phyloP scores from a whole-genome alignment of 92 coral and sea anemone genomes.

The Phenganax stokvisi region DNA sequence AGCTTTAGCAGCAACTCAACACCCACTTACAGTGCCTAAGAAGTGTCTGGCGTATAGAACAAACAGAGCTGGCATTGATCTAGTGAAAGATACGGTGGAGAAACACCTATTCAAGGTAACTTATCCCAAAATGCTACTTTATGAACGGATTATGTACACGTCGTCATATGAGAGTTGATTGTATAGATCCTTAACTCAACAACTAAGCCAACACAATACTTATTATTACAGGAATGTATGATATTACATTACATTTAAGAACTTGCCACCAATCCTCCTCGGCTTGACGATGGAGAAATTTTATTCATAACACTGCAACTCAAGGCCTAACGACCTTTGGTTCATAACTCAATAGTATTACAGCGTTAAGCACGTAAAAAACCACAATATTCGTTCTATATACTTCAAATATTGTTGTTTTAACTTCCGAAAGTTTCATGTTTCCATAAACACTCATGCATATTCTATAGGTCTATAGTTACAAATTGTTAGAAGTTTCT shows the following conservation, averaged over 20 bases:
- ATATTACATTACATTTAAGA: not conserved
- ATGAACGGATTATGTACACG: not conserved
- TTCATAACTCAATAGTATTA: too few relatives aligned
- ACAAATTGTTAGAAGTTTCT: too few relatives aligned
- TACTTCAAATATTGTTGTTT: too few relatives aligned
- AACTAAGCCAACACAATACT: not conserved
- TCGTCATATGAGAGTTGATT: not conserved
- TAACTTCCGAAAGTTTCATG: too few relatives aligned
- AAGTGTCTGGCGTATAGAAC: conserved; percentile 34
- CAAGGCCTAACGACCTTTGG: too few relatives aligned
- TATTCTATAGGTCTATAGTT: too few relatives aligned
- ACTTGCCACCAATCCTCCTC: not conserved
- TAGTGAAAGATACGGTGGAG: conserved; percentile 38
- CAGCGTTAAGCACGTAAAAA: too few relatives aligned
- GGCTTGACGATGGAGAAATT: not conserved
- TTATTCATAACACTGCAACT: too few relatives aligned
- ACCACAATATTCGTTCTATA: too few relatives aligned
- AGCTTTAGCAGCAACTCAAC: conserved; percentile 34
- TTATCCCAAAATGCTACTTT: not conserved
- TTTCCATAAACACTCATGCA: too few relatives aligned
- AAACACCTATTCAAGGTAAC: conserved; percentile 36
- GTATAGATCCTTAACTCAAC: not conserved
- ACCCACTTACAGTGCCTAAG: conserved; percentile 36
- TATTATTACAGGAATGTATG: not conserved
- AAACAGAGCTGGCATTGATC: conserved; percentile 35